Conservation (phyloP, 1,140 invertebrate genomes). For the Telenomus remus region DNA sequence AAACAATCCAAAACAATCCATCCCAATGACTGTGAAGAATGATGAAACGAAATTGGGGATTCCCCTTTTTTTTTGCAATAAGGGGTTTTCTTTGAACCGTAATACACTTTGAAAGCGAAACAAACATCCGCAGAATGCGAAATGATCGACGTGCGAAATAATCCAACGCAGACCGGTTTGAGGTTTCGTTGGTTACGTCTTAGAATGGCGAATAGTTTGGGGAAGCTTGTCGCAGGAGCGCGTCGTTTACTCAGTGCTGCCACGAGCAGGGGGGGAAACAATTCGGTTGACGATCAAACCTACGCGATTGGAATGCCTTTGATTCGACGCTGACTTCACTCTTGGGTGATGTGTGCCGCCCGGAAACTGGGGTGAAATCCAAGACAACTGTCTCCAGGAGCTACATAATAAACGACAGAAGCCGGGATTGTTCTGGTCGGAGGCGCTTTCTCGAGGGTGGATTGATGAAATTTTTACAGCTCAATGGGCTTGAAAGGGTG, state of each 20-base stretch:
- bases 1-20: too few species aligned
- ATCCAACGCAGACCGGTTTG: neutral
- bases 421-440: conserved; percentile 9
- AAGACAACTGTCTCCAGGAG: conserved; percentile 8
- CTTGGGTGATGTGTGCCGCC: neutral
- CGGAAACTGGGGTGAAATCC: neutral
- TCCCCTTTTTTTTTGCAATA: too few species aligned
- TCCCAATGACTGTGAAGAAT: too few species aligned
- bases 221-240: neutral
- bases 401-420: conserved; percentile 42
- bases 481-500: conserved; percentile 23
- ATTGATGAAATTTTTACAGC: conserved; percentile 45
- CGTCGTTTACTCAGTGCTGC: too few species aligned
- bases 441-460: conserved; percentile 5
- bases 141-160: conserved; percentile 24
- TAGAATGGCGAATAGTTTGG: neutral
- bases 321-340: conserved; percentile 29
- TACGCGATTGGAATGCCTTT: conserved; percentile 46
- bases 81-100: too few species aligned
- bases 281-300: neutral
- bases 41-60: too few species aligned
- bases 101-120: conserved; percentile 5
- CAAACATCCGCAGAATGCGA: conserved; percentile 36
- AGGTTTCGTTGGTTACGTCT: neutral
- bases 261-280: too few species aligned